phyloP scores from a whole-genome alignment of 2,888 invertebrate species.

The Chironomus tentans region DNA sequence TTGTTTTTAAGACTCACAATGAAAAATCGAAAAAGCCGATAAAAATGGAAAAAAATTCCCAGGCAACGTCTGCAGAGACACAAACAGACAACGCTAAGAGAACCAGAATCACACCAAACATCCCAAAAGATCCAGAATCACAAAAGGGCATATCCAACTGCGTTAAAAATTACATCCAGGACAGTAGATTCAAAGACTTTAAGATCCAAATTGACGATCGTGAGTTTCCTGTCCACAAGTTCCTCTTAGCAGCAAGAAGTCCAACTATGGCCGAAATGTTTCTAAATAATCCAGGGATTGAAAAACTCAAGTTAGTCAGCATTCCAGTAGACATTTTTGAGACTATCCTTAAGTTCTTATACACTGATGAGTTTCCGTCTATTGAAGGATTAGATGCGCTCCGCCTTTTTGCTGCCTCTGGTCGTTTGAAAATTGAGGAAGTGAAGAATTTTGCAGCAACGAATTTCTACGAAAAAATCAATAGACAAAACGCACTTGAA shows the following conservation, averaged over 20 bases:
- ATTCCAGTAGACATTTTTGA: neutral
- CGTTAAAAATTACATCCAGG: no score
- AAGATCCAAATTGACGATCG: neutral
- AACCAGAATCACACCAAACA: no score
- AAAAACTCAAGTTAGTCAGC: neutral
- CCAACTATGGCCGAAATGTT: neutral
- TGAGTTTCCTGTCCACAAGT: neutral
- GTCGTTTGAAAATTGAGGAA: neutral
- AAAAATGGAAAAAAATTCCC: no score
- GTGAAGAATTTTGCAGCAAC: neutral
- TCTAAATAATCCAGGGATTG: neutral
- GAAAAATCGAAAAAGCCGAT: no score
- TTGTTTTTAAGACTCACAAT: no score
- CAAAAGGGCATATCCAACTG: no score
- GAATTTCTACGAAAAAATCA: neutral
- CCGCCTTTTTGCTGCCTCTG: neutral
- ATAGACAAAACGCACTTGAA: neutral
- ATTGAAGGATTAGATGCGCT: neutral
- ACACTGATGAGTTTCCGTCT: neutral
- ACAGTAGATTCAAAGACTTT: neutral
- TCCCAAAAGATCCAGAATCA: no score
- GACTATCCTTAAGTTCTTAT: neutral
- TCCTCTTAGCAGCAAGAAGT: neutral
- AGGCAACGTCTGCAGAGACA: no score
- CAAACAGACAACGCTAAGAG: no score